These are phyloP conservation scores for Machaerirhynchus nigripectus DNA, from an alignment of 2,113 vertebrate genomes.

Conservation along the genomic window DNA sequence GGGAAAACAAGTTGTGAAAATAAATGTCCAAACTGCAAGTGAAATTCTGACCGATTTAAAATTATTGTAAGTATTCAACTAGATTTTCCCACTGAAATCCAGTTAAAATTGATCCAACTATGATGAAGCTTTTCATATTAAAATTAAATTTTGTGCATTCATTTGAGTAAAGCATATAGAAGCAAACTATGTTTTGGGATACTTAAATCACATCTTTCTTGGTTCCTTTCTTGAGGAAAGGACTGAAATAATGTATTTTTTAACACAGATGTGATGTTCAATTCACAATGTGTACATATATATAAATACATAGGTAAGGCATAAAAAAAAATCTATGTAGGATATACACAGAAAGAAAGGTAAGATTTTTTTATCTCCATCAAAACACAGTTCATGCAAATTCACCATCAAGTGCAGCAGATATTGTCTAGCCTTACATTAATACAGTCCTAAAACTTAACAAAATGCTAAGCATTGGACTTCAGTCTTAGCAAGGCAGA, in stretches of 20 bases:
- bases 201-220: not conserved
- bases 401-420: not conserved
- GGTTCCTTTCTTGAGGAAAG: not conserved
- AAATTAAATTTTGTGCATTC: not conserved
- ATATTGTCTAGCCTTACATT: not conserved
- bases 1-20: conserved; percentile 22
- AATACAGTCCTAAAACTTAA: not conserved
- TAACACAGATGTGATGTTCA: not conserved
- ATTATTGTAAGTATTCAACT: not conserved
- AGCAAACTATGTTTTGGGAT: not conserved
- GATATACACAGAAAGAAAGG: not conserved
- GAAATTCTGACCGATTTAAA: not conserved
- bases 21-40: not conserved
- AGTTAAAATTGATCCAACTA: not conserved
- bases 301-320: not conserved
- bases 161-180: not conserved
- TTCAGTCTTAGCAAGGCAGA: not conserved
- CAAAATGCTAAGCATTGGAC: not conserved
- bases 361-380: not conserved
- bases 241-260: not conserved
- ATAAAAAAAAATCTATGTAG: not conserved
- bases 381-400: not conserved
- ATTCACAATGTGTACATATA: not conserved
- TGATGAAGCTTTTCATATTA: not conserved
- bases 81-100: not conserved